Evolutionary conservation across 2,888 invertebrate genomes (phyloP).

Genomic region (Hirtodrosophila histrioides): DNA sequence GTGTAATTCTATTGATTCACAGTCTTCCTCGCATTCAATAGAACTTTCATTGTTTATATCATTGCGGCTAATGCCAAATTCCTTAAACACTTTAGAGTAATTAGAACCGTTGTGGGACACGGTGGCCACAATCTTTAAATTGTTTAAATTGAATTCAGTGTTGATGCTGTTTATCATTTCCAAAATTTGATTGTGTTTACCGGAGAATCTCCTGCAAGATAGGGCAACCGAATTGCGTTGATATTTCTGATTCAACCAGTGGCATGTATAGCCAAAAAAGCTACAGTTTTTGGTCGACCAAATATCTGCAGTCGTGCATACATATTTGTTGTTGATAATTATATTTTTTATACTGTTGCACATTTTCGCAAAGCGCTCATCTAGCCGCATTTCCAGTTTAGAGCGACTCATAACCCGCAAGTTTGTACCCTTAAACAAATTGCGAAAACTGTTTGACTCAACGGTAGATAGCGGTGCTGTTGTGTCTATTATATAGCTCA

Average conservation of each 20-base stretch:
- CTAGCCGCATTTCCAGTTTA: constrained; percentile 17
- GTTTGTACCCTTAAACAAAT: constrained; percentile 35
- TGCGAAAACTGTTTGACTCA: constrained; percentile 36
- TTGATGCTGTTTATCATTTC: constrained; percentile 36
- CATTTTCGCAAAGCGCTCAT: constrained; percentile 34
- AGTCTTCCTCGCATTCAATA: background rate
- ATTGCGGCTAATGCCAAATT: constrained; percentile 26
- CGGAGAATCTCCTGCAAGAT: constrained; percentile 27
- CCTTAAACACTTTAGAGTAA: constrained; percentile 7
- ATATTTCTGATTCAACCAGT: constrained; percentile 45
- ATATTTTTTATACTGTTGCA: constrained; percentile 12
- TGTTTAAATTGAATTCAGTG: constrained; percentile 28
- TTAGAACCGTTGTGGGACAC: constrained; percentile 16
- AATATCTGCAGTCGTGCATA: constrained; percentile 37
- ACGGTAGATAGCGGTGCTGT: constrained; percentile 30
- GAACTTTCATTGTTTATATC: background rate
- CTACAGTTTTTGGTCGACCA: constrained; percentile 17
- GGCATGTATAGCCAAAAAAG: constrained; percentile 40
- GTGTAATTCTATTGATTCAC: background rate
- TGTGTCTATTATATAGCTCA: constrained; percentile 42
- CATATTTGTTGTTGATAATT: constrained; percentile 32
- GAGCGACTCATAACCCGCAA: constrained; percentile 26
- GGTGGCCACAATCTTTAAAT: constrained; percentile 37
- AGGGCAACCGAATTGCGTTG: constrained; percentile 35
- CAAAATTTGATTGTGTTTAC: constrained; percentile 13